Percentiles rank a stretch among this genome's conserved stretches.
Conservation (phyloP, 1,140 invertebrate species). For the Musca domestica region DNA sequence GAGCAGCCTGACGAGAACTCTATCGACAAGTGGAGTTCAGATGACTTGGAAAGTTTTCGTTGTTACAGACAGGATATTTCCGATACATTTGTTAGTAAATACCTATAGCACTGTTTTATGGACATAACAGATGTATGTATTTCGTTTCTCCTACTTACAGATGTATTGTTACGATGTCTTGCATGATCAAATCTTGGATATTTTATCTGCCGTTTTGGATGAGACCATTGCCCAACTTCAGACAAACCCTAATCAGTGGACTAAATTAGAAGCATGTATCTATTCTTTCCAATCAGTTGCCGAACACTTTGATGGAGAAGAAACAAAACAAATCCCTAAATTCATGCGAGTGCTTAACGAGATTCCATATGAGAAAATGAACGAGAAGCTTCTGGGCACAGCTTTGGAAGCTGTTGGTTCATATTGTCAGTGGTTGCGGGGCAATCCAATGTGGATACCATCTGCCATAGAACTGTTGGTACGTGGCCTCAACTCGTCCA, state of each 20-base stretch:
- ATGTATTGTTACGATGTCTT: conserved; percentile 82
- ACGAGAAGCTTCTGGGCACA: conserved; percentile 63
- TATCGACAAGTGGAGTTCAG: conserved; percentile 55
- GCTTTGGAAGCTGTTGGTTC: conserved; percentile 73
- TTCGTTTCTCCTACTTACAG: conserved; percentile 50
- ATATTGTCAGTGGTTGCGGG: conserved; percentile 80
- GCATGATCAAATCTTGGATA: conserved; percentile 65
- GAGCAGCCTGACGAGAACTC: conserved; percentile 51
- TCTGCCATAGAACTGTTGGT: conserved; percentile 64
- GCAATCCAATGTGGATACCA: conserved; percentile 60
- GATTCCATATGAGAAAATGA: conserved; percentile 64
- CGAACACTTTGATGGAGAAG: conserved; percentile 68
- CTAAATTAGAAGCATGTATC: conserved; percentile 69
- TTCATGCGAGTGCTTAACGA: conserved; percentile 68
- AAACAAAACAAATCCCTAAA: conserved; percentile 63
- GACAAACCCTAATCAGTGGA: conserved; percentile 52
- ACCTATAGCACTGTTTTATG: neutral
- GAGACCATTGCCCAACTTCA: conserved; percentile 56
- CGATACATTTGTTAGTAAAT: conserved; percentile 72
- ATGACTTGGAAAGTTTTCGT: conserved; percentile 81
- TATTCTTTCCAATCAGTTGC: conserved; percentile 79
- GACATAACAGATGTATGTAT: conserved; percentile 18
- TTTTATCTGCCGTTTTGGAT: conserved; percentile 61
- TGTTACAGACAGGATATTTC: conserved; percentile 90
- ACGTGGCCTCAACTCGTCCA: conserved; percentile 65